A percentile compares a stretch with the other conserved stretches of the same genome.
phyloP scores from a whole-genome alignment of 2,888 invertebrate species.

The Trissolcus brochymenae region DNA sequence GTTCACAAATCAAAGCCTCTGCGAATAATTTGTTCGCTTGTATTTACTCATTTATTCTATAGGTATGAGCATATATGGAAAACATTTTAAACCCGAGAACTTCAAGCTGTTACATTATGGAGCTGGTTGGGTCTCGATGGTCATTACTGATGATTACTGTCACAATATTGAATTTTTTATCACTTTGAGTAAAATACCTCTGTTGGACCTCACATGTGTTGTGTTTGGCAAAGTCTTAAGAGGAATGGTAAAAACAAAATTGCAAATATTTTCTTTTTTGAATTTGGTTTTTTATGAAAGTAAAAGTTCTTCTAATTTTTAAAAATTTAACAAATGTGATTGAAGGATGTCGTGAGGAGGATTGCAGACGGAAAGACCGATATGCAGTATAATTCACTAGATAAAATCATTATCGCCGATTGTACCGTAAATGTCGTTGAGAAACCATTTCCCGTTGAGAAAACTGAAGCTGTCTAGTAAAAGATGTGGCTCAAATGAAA shows the following conservation, averaged over 20 bases:
- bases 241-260: slow-evolving; percentile 82
- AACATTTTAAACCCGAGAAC: slow-evolving; percentile 96
- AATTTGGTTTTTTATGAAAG: no score
- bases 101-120: slow-evolving; percentile 98
- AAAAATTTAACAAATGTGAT: no score
- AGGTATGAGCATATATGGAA: slow-evolving; percentile 94
- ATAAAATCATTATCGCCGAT: slow-evolving; percentile 81
- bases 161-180: slow-evolving; percentile 98
- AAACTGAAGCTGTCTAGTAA: slow-evolving; percentile 33
- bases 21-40: no score
- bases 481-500: not conserved
- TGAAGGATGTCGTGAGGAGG: no score
- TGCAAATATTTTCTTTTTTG: not conserved
- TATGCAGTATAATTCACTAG: no score
- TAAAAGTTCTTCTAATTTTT: no score
- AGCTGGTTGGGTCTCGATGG: slow-evolving; percentile 98
- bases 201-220: slow-evolving; percentile 95
- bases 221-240: slow-evolving; percentile 96
- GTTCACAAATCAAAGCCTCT: no score
- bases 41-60: slow-evolving; percentile 48
- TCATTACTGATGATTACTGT: slow-evolving; percentile 98
- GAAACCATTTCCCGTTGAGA: slow-evolving; percentile 31
- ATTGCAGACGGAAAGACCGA: no score
- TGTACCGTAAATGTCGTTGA: slow-evolving; percentile 84
- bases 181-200: slow-evolving; percentile 92